A percentile compares a stretch with the other conserved stretches of the same genome.
phyloP scores from a whole-genome alignment of 2,797 vertebrate genomes.

The Fistularia tabacaria region DNA sequence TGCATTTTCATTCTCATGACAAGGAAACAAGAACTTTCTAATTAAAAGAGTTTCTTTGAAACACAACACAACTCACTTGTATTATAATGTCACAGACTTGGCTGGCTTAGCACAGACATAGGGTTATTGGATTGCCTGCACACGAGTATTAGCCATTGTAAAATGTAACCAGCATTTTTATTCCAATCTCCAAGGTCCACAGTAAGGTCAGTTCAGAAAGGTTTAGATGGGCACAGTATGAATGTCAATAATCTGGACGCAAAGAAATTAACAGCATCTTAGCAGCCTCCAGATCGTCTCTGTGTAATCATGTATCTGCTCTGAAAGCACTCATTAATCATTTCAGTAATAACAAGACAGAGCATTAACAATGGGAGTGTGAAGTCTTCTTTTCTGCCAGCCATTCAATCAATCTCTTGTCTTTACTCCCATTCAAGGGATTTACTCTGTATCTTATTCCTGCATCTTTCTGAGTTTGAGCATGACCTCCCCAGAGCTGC shows the following conservation, averaged over 20 bases:
- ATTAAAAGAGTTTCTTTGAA: no score
- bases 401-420: constrained; percentile 18
- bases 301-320: neutral
- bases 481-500: constrained; percentile 5
- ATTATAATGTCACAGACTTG: no score
- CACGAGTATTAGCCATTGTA: no score
- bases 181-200: no score
- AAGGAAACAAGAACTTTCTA: no score
- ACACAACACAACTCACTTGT: no score
- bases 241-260: neutral
- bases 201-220: neutral
- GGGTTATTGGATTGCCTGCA: no score
- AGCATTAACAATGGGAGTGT: no score
- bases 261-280: neutral
- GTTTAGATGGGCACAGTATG: neutral
- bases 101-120: no score
- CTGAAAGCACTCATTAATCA: neutral
- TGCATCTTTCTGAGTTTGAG: constrained; percentile 1
- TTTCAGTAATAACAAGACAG: neutral
- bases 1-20: no score
- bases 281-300: no score
- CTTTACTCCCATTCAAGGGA: constrained; percentile 1
- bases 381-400: constrained; percentile 3
- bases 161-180: no score
- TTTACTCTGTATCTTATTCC: neutral